A percentile compares a stretch with the other conserved stretches of the same genome.
These are phyloP conservation scores for Cardinalis cardinalis DNA, from an alignment of 2,113 vertebrate genomes.

Conservation along the genomic window DNA sequence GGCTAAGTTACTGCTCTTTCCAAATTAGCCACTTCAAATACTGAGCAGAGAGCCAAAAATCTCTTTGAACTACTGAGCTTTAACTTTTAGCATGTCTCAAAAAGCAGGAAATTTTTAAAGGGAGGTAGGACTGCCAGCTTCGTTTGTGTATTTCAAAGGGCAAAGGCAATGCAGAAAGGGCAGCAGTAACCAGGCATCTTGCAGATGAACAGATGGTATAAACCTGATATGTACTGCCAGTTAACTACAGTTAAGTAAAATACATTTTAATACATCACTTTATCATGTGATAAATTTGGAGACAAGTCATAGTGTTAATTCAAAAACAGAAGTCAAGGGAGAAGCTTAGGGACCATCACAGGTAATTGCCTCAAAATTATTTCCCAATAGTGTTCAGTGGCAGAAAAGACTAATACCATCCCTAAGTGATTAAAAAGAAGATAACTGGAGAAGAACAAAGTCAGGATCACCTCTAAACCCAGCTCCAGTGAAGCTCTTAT, in stretches of 20 bases:
- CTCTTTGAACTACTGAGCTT: neutral
- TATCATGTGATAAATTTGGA: neutral
- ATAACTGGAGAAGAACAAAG: neutral
- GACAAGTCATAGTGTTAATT: neutral
- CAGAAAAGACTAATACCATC: neutral
- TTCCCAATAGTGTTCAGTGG: neutral
- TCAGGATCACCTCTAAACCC: neutral
- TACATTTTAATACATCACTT: neutral
- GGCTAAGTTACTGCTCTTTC: neutral
- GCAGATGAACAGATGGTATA: neutral
- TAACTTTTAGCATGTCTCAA: neutral
- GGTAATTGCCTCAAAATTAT: neutral
- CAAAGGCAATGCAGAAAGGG: constrained; percentile 1
- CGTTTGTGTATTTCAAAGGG: neutral
- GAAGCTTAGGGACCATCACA: neutral
- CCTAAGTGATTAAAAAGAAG: neutral
- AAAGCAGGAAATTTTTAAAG: neutral
- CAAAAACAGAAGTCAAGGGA: neutral
- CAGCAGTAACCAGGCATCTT: neutral
- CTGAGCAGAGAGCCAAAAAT: neutral
- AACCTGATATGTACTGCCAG: neutral
- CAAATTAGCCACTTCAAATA: neutral
- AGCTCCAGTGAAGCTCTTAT: neutral
- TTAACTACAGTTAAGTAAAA: neutral
- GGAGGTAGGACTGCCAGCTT: neutral